phyloP scores from a whole-genome alignment of 2,888 invertebrate genomes.

The Cactoblastis cactorum region DNA sequence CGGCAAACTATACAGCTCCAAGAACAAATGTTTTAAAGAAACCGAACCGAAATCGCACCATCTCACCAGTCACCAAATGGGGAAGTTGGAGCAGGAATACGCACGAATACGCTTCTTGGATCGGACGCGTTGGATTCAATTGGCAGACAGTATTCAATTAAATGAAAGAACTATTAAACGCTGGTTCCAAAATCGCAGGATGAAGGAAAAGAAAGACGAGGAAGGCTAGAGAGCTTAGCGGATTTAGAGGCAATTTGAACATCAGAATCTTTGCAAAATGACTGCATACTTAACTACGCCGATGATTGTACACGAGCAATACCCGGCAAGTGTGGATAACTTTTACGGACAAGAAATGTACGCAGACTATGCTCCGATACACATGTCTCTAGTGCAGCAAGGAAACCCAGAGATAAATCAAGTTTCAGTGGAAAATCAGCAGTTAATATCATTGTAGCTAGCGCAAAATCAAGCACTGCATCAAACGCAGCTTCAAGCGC shows the following conservation, averaged over 20 bases:
- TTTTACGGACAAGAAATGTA: constrained; percentile 32
- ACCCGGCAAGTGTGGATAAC: constrained; percentile 29
- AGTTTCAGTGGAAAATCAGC: constrained; percentile 27
- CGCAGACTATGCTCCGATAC: constrained; percentile 32
- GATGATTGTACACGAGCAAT: constrained; percentile 33
- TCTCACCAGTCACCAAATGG: constrained; percentile 86
- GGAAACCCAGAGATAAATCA: constrained; percentile 21
- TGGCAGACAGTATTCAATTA: constrained; percentile 41
- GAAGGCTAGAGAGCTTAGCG: constrained; percentile 46
- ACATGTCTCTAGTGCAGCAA: constrained; percentile 21
- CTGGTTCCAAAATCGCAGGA: constrained; percentile 89
- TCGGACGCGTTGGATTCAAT: constrained; percentile 84
- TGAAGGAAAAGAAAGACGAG: constrained; percentile 85
- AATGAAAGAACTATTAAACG: constrained; percentile 80
- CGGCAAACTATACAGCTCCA: background rate
- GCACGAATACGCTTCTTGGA: constrained; percentile 83
- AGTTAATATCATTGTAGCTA: too few relatives aligned
- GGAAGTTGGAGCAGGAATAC: constrained; percentile 88
- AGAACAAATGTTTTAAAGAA: constrained; percentile 35
- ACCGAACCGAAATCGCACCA: constrained; percentile 85
- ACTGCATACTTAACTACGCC: constrained; percentile 24
- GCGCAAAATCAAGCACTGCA: too few relatives aligned
- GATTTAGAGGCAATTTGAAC: constrained; percentile 46
- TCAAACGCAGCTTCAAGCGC: constrained; percentile 29
- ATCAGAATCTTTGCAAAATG: constrained; percentile 34